A percentile compares a stretch with the other conserved stretches of the same genome.
phyloP scores from a whole-genome alignment of 2,797 vertebrate species.

The Falco naumanni region DNA sequence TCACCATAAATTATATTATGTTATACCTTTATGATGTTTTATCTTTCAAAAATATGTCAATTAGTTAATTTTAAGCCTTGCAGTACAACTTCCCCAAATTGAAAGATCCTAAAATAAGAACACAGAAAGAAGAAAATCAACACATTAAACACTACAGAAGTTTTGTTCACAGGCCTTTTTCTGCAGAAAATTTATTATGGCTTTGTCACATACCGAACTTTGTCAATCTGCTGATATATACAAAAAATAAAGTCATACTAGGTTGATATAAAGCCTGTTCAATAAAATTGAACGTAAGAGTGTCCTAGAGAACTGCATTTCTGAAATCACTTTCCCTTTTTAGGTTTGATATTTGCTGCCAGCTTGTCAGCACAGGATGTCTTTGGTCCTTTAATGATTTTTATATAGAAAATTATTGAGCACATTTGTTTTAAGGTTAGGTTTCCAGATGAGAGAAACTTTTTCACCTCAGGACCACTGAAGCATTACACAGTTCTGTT shows the following conservation, averaged over 20 bases:
- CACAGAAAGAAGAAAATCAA: background rate
- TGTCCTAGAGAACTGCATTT: background rate
- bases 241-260: background rate
- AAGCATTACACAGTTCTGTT: background rate
- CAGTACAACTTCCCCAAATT: background rate
- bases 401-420: conserved; percentile 32
- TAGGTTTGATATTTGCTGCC: conserved; percentile 4
- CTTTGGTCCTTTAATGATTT: conserved; percentile 21
- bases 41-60: background rate
- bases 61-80: background rate
- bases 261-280: background rate
- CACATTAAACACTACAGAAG: background rate
- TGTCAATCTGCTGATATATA: background rate
- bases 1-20: background rate
- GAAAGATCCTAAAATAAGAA: background rate
- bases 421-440: background rate
- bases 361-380: conserved; percentile 22
- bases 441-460: background rate
- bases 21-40: background rate
- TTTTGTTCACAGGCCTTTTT: background rate
- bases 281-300: conserved; percentile 19
- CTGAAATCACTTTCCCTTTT: conserved; percentile 25
- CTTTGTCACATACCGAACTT: background rate
- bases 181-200: background rate
- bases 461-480: background rate